phyloP scores from a whole-genome alignment of 2,888 invertebrate genomes.

The Antitype chi region DNA sequence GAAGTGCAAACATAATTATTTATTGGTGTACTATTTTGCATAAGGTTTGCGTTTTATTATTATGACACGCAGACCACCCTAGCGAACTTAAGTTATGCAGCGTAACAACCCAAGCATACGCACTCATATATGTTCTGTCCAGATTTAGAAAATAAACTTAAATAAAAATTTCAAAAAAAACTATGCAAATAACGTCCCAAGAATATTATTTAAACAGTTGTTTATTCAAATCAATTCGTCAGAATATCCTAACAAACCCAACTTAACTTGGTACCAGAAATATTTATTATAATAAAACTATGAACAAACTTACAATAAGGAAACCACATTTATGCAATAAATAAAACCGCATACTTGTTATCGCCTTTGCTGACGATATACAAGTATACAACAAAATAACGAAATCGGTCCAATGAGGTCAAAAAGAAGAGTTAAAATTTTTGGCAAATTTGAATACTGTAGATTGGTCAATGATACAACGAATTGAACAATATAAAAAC shows the following conservation, averaged over 20 bases:
- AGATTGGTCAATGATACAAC: too few species aligned
- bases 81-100: background rate
- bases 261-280: constrained; percentile 14
- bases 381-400: too few species aligned
- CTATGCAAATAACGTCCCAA: background rate
- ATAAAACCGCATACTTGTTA: too few species aligned
- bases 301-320: background rate
- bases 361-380: too few species aligned
- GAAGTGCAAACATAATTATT: background rate
- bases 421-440: too few species aligned
- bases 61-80: background rate
- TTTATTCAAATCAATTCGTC: constrained; percentile 9
- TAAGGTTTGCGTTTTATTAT: background rate
- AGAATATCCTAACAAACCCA: constrained; percentile 10
- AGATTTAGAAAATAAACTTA: constrained; percentile 1
- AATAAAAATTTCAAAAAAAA: background rate
- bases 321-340: too few species aligned
- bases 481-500: too few species aligned
- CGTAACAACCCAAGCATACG: background rate
- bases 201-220: background rate
- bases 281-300: constrained; percentile 12
- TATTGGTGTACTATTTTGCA: background rate
- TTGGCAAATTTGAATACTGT: too few species aligned
- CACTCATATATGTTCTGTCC: background rate
- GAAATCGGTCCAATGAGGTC: too few species aligned